Conservation (phyloP, 92 coral and sea anemone species). For the Zoanthus solanderi region DNA sequence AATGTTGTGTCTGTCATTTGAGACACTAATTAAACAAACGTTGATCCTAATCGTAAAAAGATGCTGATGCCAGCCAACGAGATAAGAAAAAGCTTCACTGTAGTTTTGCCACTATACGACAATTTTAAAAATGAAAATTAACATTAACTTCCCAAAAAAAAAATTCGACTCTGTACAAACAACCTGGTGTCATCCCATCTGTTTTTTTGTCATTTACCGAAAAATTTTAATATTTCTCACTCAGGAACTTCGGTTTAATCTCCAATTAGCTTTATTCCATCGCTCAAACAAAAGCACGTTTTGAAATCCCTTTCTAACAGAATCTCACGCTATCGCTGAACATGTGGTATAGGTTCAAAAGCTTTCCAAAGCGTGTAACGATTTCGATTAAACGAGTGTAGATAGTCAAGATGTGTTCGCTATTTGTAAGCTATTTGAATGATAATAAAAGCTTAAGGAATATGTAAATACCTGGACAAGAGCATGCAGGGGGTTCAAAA, state of each 20-base stretch:
- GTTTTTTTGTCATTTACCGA: constrained; percentile 41
- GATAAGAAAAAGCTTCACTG: constrained; percentile 56
- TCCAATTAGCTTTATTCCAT: constrained; percentile 92
- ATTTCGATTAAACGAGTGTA: neutral
- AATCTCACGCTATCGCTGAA: constrained; percentile 84
- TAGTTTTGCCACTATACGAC: constrained; percentile 48
- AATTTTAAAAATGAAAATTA: constrained; percentile 55
- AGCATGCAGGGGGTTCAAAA: constrained; percentile 79
- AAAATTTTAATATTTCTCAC: constrained; percentile 80
- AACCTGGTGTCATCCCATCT: constrained; percentile 48
- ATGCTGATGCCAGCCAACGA: constrained; percentile 64
- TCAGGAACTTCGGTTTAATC: constrained; percentile 81
- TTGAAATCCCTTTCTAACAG: constrained; percentile 8
- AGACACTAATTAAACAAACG: constrained; percentile 84
- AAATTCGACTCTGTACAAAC: constrained; percentile 32
- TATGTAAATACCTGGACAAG: constrained; percentile 91
- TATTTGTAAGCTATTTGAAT: constrained; percentile 63
- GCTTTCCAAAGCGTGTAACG: constrained; percentile 34
- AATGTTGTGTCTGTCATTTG: constrained; percentile 73
- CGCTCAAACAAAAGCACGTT: constrained; percentile 86
- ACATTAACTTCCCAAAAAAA: constrained; percentile 32
- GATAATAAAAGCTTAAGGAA: constrained; percentile 66
- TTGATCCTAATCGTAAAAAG: constrained; percentile 71
- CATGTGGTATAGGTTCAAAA: constrained; percentile 36
- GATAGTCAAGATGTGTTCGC: constrained; percentile 18